Percentiles rank a stretch among this genome's conserved stretches.
Evolutionary conservation across 1,140 invertebrate genomes (phyloP).

Genomic region (Triops longicaudatus): DNA sequence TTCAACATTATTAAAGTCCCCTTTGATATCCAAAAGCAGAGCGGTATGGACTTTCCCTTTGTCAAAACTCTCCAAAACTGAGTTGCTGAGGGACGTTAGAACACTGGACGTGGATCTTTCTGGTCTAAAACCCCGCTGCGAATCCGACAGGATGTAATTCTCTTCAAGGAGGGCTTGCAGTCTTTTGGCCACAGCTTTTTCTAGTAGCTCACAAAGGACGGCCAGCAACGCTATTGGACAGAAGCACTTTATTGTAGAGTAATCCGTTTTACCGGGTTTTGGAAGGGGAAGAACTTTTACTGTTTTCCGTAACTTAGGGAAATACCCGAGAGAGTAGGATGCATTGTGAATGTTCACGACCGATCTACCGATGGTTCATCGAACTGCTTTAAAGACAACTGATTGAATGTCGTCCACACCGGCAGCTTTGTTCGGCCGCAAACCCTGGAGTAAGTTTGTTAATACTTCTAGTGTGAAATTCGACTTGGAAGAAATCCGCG

Average conservation of each 20-base stretch:
- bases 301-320: neutral
- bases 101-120: neutral
- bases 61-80: conserved; percentile 12
- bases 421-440: neutral
- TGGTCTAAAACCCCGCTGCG: conserved; percentile 18
- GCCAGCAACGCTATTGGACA: neutral
- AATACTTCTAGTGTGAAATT: no score
- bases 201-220: neutral
- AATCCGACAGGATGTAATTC: neutral
- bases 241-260: neutral
- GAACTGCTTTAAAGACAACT: neutral
- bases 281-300: neutral
- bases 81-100: neutral
- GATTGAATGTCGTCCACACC: neutral
- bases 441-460: no score
- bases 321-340: neutral
- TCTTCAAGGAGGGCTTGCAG: neutral
- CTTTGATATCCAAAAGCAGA: conserved; percentile 19
- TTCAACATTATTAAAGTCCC: neutral
- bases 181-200: neutral
- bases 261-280: neutral
- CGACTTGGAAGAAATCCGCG: neutral
- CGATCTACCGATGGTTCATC: neutral
- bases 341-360: neutral
- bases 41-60: conserved; percentile 9